Percentiles rank a stretch among this genome's conserved stretches.
Conservation (phyloP, 2,113 vertebrate genomes). For the Speoplatyrhinus poulsoni region DNA sequence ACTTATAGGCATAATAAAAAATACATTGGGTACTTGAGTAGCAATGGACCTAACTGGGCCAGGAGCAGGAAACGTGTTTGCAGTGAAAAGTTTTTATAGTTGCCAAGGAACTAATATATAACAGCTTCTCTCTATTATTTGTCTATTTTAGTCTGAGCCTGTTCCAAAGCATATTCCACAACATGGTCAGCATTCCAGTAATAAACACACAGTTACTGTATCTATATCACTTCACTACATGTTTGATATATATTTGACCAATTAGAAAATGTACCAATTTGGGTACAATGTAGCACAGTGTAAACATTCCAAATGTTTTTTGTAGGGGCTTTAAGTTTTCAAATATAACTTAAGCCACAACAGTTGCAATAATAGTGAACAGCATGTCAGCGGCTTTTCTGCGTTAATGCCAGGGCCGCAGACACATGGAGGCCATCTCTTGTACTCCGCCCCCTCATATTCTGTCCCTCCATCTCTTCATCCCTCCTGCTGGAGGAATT, state of each 20-base stretch:
- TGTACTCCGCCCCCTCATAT: conserved; percentile 57
- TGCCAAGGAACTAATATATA: conserved; percentile 48
- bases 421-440: conserved; percentile 57
- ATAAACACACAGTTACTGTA: conserved; percentile 2
- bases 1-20: conserved; percentile 69
- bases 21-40: conserved; percentile 58
- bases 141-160: conserved; percentile 32
- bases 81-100: conserved; percentile 23
- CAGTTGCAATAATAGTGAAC: conserved; percentile 40
- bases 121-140: conserved; percentile 28
- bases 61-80: conserved; percentile 52
- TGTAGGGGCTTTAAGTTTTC: not conserved
- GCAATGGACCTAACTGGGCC: conserved; percentile 53
- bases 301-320: too few species aligned
- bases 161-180: conserved; percentile 45
- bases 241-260: not conserved
- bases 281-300: too few species aligned
- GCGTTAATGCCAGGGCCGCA: conserved; percentile 57
- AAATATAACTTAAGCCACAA: conserved; percentile 47
- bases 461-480: conserved; percentile 59
- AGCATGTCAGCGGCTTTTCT: conserved; percentile 41
- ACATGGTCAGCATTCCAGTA: conserved; percentile 1
- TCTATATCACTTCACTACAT: not conserved
- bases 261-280: too few species aligned
- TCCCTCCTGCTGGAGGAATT: conserved; percentile 78